Percentiles rank a stretch among this genome's conserved stretches.
Conservation (phyloP, 2,113 vertebrate species). For the Vombatus ursinus region DNA sequence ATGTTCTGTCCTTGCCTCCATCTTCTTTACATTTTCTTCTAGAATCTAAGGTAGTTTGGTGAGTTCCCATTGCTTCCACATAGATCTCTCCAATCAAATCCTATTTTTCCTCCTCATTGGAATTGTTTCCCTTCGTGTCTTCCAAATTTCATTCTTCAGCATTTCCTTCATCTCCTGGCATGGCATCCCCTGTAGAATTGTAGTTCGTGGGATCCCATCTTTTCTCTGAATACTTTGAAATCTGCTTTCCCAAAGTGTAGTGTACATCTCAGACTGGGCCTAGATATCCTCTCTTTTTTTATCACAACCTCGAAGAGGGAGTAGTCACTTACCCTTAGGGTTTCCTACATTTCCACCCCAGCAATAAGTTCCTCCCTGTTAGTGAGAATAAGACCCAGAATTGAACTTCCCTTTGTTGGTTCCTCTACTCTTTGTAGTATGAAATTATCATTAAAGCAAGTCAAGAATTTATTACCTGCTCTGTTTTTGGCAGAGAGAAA, state of each 20-base stretch:
- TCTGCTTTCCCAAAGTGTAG: neutral
- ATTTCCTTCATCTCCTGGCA: neutral
- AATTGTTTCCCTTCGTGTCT: neutral
- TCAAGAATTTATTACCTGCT: neutral
- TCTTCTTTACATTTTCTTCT: neutral
- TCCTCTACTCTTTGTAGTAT: neutral
- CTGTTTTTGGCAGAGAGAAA: neutral
- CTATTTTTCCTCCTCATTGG: neutral
- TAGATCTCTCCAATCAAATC: neutral
- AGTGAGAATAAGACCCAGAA: neutral
- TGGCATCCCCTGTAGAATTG: neutral
- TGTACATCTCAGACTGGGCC: neutral
- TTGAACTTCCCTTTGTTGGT: neutral
- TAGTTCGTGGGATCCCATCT: neutral
- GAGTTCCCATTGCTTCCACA: neutral
- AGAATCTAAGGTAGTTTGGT: neutral
- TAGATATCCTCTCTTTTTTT: neutral
- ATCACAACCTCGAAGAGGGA: too few species aligned
- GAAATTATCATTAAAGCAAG: neutral
- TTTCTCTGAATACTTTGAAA: neutral
- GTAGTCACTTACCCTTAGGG: neutral
- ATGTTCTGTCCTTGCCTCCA: neutral
- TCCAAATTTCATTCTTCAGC: neutral
- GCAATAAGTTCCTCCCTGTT: neutral
- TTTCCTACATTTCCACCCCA: neutral